phyloP scores from a whole-genome alignment of 35 echinoderm and acorn worm species.

The Ptychodera flava region DNA sequence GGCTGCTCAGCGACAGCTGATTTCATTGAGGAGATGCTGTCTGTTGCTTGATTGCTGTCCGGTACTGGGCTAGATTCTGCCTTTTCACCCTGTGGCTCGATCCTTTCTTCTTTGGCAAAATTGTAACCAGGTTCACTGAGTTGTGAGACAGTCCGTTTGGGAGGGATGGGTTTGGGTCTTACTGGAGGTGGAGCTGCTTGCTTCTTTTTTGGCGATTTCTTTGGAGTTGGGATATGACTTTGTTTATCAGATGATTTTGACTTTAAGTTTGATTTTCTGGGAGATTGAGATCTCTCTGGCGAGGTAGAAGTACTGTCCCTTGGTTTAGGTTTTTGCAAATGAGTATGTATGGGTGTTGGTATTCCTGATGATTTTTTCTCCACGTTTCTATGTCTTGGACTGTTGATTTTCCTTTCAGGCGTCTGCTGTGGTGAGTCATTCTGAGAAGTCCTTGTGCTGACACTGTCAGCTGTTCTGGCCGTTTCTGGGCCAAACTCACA shows the following conservation, averaged over 20 bases:
- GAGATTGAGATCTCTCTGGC: neutral
- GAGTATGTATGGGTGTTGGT: neutral
- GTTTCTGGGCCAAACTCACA: neutral
- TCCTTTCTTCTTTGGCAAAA: neutral
- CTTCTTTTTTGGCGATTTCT: neutral
- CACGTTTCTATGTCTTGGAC: neutral
- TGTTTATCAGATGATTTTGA: neutral
- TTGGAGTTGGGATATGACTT: neutral
- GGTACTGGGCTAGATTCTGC: neutral
- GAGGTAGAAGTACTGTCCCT: neutral
- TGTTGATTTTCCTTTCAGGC: neutral
- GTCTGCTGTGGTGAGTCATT: neutral
- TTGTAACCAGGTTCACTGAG: no score
- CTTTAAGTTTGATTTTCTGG: neutral
- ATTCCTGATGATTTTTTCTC: neutral
- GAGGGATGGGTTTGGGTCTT: no score
- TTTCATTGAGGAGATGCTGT: neutral
- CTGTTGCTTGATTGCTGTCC: no score
- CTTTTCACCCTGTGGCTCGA: neutral
- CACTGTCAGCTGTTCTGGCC: neutral
- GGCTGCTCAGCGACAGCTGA: neutral
- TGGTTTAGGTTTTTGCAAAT: neutral
- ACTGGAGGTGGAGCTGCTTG: neutral
- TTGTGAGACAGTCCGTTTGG: no score
- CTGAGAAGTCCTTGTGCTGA: neutral